These are phyloP conservation scores for Caenorhabditis virilis DNA, from an alignment of 2,888 invertebrate genomes.

Conservation along the genomic window DNA sequence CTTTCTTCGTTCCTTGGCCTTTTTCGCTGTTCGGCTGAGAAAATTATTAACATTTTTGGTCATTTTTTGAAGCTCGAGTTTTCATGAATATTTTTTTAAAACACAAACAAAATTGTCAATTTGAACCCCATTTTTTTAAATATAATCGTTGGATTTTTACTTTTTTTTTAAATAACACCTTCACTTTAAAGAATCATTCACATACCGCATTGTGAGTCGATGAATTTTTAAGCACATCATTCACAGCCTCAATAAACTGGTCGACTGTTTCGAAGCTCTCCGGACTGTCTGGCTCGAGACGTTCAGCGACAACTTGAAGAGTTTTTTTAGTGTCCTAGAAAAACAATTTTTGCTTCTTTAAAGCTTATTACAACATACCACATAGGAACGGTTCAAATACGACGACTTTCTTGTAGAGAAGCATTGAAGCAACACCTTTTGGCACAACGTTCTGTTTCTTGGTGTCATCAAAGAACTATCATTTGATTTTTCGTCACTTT, in stretches of 20 bases:
- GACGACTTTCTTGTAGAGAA: neutral
- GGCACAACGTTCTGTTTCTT: neutral
- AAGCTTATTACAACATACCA: neutral
- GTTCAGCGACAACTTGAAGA: neutral
- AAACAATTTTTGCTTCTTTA: neutral
- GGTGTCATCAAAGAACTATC: conserved; percentile 1
- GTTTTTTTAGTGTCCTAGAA: conserved; percentile 1
- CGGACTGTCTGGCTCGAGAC: neutral
- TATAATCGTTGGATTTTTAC: too few species aligned
- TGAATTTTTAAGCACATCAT: conserved; percentile 3
- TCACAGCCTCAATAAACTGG: conserved; percentile 1
- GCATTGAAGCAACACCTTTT: neutral
- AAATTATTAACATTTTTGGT: neutral
- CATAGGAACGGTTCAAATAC: neutral
- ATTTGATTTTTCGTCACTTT: neutral
- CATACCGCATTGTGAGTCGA: conserved; percentile 1
- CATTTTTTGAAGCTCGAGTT: too few species aligned
- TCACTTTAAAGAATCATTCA: too few species aligned
- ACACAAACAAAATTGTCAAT: too few species aligned
- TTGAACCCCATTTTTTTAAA: too few species aligned
- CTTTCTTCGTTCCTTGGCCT: neutral
- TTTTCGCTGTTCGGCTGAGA: neutral
- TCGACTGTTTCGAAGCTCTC: neutral
- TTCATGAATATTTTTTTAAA: too few species aligned
- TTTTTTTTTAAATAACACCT: neutral